A percentile compares a stretch with the other conserved stretches of the same genome.
These are phyloP conservation scores for Drosophila neonasuta DNA, from an alignment of 2,888 invertebrate genomes.

Conservation along the genomic window DNA sequence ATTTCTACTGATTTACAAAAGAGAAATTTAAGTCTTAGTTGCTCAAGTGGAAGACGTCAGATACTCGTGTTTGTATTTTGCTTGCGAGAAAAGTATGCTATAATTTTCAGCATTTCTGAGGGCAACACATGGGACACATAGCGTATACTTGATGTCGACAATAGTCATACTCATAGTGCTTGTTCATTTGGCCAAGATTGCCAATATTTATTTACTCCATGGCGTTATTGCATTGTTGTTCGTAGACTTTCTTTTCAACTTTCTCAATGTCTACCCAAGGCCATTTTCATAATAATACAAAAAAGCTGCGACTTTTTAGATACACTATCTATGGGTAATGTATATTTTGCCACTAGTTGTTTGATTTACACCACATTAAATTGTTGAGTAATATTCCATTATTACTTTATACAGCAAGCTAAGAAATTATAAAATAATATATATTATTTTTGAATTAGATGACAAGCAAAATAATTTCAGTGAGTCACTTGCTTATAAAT, in stretches of 20 bases:
- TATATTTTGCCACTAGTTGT: neutral
- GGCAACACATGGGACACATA: conserved; percentile 17
- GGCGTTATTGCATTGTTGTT: conserved; percentile 21
- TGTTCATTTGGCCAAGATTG: conserved; percentile 37
- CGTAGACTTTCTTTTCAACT: conserved; percentile 15
- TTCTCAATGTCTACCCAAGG: neutral
- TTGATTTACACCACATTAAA: neutral
- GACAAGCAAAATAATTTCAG: too few species aligned
- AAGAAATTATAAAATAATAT: too few species aligned
- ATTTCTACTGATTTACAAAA: conserved; percentile 11
- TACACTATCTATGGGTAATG: neutral
- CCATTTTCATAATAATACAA: conserved; percentile 5
- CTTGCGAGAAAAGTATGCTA: conserved; percentile 36
- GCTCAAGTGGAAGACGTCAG: conserved; percentile 45
- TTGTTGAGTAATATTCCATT: neutral
- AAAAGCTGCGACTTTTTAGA: conserved; percentile 10
- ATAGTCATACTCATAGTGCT: conserved; percentile 9
- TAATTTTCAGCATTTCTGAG: conserved; percentile 5
- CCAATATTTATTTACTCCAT: conserved; percentile 46
- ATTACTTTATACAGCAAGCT: too few species aligned
- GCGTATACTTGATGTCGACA: conserved; percentile 42
- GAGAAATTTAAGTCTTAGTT: conserved; percentile 18
- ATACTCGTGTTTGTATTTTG: conserved; percentile 24
- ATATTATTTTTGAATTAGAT: too few species aligned
- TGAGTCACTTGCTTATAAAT: too few species aligned